Percentiles rank a stretch among this genome's conserved stretches.
Evolutionary conservation across 37 sponge, comb jelly and placozoan genomes (phyloP).

Genomic region (Aplysina aerophoba): DNA sequence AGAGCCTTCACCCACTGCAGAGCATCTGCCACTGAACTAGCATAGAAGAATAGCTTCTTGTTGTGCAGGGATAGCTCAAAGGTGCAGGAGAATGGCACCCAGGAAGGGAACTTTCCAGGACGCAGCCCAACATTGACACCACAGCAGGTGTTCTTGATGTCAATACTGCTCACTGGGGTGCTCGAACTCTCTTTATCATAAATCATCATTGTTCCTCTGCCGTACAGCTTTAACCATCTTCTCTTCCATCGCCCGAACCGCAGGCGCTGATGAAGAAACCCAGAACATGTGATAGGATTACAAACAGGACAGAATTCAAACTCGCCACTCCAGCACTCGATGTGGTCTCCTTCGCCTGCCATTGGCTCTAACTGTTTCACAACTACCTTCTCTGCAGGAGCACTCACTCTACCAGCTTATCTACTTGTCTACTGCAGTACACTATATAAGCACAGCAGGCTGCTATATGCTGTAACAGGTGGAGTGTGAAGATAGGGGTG

Average conservation of each 20-base stretch:
- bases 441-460: no score
- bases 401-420: no score
- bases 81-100: not conserved
- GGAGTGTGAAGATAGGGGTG: no score
- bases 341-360: not conserved
- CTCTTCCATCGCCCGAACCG: constrained; percentile 29
- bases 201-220: not conserved
- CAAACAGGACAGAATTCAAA: constrained; percentile 6
- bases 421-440: no score
- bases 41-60: constrained; percentile 20
- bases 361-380: no score
- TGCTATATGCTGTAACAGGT: no score
- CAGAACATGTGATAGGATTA: constrained; percentile 19
- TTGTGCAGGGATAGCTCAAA: not conserved
- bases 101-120: not conserved
- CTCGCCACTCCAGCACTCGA: not conserved
- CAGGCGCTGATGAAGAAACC: constrained; percentile 20
- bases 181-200: not conserved
- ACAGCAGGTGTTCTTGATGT: not conserved
- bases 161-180: not conserved
- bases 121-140: constrained; percentile 1
- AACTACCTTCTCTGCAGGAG: no score
- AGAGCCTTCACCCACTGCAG: constrained; percentile 26
- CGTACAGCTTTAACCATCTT: constrained; percentile 35
- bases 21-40: not conserved